Percentiles rank a stretch among this genome's conserved stretches.
Conservation (phyloP, 2,888 invertebrate genomes). For the Campopleginae sp. region DNA sequence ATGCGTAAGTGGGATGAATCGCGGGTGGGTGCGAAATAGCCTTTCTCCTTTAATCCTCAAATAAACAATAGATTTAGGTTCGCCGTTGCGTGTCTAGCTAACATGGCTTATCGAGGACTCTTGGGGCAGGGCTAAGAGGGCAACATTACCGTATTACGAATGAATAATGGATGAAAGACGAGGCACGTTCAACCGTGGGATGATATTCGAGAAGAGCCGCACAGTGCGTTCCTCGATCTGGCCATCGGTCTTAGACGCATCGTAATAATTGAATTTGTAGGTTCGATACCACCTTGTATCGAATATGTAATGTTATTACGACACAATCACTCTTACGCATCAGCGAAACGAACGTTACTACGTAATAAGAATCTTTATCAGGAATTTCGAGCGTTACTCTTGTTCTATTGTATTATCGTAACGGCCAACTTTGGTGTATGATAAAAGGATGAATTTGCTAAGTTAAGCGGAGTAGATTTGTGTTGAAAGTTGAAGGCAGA, state of each 20-base stretch:
- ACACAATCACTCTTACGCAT: constrained; percentile 16
- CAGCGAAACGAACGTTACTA: constrained; percentile 54
- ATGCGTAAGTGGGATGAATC: constrained; percentile 17
- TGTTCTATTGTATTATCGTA: background rate
- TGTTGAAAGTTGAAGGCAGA: background rate
- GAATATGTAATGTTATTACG: background rate
- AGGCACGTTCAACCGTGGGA: constrained; percentile 17
- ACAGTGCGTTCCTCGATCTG: background rate
- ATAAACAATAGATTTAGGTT: constrained; percentile 58
- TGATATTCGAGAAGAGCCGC: constrained; percentile 17
- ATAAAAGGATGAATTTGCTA: background rate
- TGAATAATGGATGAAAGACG: constrained; percentile 57
- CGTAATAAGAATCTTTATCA: background rate
- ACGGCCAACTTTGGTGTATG: background rate
- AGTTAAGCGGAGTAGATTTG: background rate
- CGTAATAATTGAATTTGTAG: constrained; percentile 1
- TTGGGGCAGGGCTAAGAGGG: constrained; percentile 13
- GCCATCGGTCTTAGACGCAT: background rate
- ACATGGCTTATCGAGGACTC: constrained; percentile 14
- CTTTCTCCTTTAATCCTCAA: background rate
- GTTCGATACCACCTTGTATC: background rate
- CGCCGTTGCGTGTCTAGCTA: constrained; percentile 24
- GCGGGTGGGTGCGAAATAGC: constrained; percentile 1
- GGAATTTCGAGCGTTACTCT: background rate
- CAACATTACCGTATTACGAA: constrained; percentile 26